A percentile compares a stretch with the other conserved stretches of the same genome.
phyloP scores from a whole-genome alignment of 1,140 invertebrate genomes.

The Macrobrachium rosenbergii region DNA sequence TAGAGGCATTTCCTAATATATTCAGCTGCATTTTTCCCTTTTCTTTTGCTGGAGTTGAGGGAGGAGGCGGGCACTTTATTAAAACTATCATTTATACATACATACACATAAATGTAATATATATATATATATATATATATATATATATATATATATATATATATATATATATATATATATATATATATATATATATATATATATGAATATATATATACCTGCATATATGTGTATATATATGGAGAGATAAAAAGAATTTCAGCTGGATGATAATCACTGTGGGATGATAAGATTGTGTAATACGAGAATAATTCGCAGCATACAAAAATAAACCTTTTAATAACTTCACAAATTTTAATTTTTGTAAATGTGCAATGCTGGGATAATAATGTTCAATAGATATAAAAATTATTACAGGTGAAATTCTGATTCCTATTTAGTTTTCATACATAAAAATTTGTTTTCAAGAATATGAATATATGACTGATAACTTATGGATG shows the following conservation, averaged over 20 bases:
- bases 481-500: too few relatives aligned
- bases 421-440: too few relatives aligned
- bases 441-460: too few relatives aligned
- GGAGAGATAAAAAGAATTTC: slow-evolving; percentile 6
- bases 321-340: neutral
- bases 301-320: neutral
- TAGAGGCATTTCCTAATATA: too few relatives aligned
- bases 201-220: slow-evolving; percentile 44
- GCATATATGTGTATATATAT: slow-evolving; percentile 43
- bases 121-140: slow-evolving; percentile 27
- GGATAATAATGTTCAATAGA: too few relatives aligned
- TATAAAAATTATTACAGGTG: too few relatives aligned
- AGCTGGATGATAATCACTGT: neutral
- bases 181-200: slow-evolving; percentile 31
- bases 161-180: slow-evolving; percentile 24
- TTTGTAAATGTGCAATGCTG: too few relatives aligned
- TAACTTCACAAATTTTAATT: neutral
- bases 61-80: too few relatives aligned
- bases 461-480: too few relatives aligned
- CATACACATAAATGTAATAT: slow-evolving; percentile 19
- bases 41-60: too few relatives aligned
- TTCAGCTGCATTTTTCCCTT: too few relatives aligned
- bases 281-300: neutral
- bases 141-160: slow-evolving; percentile 32
- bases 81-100: neutral